Base-by-base conservation (phyloP, 1,140 invertebrate genomes). In the Alviniconcha marisindica region DNA sequence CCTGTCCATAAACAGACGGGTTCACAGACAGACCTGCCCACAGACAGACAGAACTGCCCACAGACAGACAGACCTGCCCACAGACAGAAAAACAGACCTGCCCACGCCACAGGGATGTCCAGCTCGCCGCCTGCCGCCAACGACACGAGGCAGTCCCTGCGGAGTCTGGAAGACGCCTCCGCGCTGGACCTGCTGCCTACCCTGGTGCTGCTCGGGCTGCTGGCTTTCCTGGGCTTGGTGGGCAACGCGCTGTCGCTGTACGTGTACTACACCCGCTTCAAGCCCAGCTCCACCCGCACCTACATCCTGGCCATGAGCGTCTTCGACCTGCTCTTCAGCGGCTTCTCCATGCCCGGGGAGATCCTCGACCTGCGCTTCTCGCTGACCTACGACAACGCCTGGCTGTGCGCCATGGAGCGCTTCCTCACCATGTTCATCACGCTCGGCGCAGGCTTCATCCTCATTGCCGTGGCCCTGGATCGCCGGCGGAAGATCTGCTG, bases 251-350 rank as follows among this genome's bases (percentile, higher is more conserved):
- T 91, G 5, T 88, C 89, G 2, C 86, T 87, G n/a, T 86, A 86
- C 31, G 86, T 90, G 2, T 88, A 90, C 60, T 86, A 84, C 73
- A 60, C 54, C 2, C 86, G 86, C 48, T 88, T 87, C 81, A 86
- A 82, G 69, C 51, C 73, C 15, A 90, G 85, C 48, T 86, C 90
- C 3, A 88, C 89, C 18, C 81, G 88, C 31, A 87, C 82, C 21
- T 92, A 90, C 85, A 89, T 92, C 82, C 79, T 90, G 56, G 81
- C 85, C n/a, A 76, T 92, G 76, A 89, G 90, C 5, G 79, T 88
- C 42, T 84, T 90, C 48, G 91, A 92, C 83, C 74, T 91, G 15
- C 73, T 88, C 10, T 87, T 82, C 40, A 90, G 89, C 78, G 21
- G 78, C 10, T 28, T 91, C n/a, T 86, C 87, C 0, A 88, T 92